Evolutionary conservation across 2,797 vertebrate genomes (phyloP).

Genomic region (Numenius phaeopus): DNA sequence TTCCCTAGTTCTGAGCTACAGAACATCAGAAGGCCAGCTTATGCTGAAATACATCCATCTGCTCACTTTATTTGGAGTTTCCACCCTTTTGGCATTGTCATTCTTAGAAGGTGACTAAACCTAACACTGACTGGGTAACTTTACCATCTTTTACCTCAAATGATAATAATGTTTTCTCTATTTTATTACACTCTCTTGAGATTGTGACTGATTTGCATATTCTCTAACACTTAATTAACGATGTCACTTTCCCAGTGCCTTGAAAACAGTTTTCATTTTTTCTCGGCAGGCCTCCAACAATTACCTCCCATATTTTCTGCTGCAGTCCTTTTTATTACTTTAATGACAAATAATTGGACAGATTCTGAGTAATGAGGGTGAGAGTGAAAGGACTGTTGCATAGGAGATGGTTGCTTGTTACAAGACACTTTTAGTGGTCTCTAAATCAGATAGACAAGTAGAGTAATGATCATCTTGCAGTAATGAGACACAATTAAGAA

Average conservation of each 20-base stretch:
- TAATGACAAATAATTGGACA: slow-evolving; percentile 91
- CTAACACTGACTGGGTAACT: slow-evolving; percentile 52
- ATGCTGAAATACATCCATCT: neutral
- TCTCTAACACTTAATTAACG: slow-evolving; percentile 85
- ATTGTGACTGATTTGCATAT: slow-evolving; percentile 82
- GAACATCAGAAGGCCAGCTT: neutral
- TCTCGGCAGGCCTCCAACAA: slow-evolving; percentile 80
- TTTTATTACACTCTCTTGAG: slow-evolving; percentile 82
- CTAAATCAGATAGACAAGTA: slow-evolving; percentile 89
- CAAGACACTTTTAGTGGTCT: slow-evolving; percentile 87
- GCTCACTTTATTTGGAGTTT: slow-evolving; percentile 10
- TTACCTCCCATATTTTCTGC: slow-evolving; percentile 85
- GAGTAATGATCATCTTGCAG: slow-evolving; percentile 85
- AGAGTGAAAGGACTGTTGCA: slow-evolving; percentile 83
- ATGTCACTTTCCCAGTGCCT: slow-evolving; percentile 84
- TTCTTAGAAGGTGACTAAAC: slow-evolving; percentile 52
- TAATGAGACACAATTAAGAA: slow-evolving; percentile 89
- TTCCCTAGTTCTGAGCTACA: neutral
- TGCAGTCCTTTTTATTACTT: slow-evolving; percentile 86
- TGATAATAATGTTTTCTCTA: slow-evolving; percentile 81
- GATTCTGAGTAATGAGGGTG: slow-evolving; percentile 88
- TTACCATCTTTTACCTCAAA: slow-evolving; percentile 69
- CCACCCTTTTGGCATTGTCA: neutral
- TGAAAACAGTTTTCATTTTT: slow-evolving; percentile 83
- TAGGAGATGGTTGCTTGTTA: slow-evolving; percentile 83